Evolutionary conservation across 2,113 vertebrate species (phyloP).

Genomic region (Asarcornis scutulata): DNA sequence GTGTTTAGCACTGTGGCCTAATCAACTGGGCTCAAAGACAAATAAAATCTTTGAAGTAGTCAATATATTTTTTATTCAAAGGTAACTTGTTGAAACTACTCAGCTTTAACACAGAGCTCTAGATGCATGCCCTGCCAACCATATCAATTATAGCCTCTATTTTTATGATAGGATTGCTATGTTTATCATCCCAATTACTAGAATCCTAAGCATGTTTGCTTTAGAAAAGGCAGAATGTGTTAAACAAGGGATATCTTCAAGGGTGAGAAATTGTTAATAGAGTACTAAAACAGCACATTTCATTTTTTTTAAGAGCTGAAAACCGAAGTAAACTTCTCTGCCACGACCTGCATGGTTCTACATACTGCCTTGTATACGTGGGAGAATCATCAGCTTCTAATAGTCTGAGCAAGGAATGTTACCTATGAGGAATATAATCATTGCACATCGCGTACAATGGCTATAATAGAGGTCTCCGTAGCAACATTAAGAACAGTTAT

Average conservation of each 20-base stretch:
- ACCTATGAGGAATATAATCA: not conserved
- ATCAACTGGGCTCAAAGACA: constrained; percentile 7
- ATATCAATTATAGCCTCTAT: not conserved
- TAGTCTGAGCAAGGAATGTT: not conserved
- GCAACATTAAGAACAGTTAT: constrained; percentile 60
- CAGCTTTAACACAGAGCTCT: not conserved
- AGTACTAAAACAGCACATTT: not conserved
- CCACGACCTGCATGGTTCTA: not conserved
- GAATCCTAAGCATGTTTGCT: not conserved
- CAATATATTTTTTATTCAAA: not conserved
- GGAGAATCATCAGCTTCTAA: not conserved
- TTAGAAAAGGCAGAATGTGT: not conserved
- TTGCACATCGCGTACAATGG: not conserved
- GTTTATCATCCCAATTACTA: not conserved
- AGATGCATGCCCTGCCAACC: not conserved
- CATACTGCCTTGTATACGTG: not conserved
- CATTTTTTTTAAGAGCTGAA: not conserved
- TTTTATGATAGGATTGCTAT: not conserved
- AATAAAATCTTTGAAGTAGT: not conserved
- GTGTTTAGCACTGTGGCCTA: not conserved
- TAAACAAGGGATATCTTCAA: not conserved
- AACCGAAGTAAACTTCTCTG: not conserved
- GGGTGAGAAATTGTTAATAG: not conserved
- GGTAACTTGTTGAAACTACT: not conserved
- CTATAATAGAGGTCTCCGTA: constrained; percentile 42